Conservation (phyloP, 2,888 invertebrate genomes). For the Minunthozetes semirufus region DNA sequence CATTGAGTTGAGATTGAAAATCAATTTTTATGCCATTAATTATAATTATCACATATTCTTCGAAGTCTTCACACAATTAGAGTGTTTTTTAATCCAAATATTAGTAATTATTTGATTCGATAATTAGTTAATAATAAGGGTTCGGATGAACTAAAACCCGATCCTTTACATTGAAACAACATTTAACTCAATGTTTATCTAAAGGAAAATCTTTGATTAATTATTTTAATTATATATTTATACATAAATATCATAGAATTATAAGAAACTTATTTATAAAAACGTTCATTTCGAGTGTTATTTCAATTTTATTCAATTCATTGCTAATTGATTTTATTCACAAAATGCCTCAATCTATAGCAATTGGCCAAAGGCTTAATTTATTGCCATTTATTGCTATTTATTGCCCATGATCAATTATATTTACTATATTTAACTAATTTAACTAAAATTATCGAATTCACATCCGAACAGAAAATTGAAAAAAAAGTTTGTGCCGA, state of each 20-base stretch:
- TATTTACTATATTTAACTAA: background rate
- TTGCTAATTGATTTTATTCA: background rate
- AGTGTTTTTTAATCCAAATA: background rate
- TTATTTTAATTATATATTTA: conserved; percentile 4
- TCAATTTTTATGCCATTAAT: background rate
- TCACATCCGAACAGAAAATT: background rate
- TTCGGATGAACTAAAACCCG: background rate
- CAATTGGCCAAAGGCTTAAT: no score
- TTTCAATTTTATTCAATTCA: background rate
- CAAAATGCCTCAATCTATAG: no score
- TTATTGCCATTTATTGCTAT: no score
- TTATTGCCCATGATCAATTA: background rate
- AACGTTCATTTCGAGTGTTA: background rate
- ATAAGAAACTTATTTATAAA: background rate
- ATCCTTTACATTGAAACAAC: background rate
- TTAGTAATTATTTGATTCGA: conserved; percentile 2
- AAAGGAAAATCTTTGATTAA: background rate
- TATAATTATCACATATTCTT: background rate
- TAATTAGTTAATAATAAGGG: background rate
- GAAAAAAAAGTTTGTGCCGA: background rate
- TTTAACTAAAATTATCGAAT: background rate
- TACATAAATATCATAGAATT: background rate
- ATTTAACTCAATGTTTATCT: background rate
- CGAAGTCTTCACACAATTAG: background rate
- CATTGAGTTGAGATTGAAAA: background rate